Base-by-base conservation (phyloP, 37 sponge, comb jelly and placozoan genomes). In the Ianthella basta region DNA sequence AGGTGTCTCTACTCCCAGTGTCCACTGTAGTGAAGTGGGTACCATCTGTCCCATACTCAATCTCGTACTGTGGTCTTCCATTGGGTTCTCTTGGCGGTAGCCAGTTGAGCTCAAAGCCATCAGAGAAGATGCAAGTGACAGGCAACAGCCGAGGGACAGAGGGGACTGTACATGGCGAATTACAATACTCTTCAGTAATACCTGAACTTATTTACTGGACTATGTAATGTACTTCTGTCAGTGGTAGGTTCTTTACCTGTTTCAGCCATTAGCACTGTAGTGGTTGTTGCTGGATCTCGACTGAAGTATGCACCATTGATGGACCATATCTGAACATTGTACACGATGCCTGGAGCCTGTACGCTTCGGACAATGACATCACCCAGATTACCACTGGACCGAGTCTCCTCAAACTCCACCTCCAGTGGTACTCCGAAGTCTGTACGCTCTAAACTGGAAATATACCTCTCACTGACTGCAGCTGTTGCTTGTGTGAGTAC, bases 41-140 rank as follows among this genome's bases (percentile, higher is more conserved):
- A 44, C 12, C 37, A 75, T 75, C 40, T 75, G 78, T 75, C 40
- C 78, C 54, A 50, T 75, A 75, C 24, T 75, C n/a, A 36, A 75
- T 30, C n/a, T 53, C 21, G 37, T 75, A 75, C 40, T 36, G 41
- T 36, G 38, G 20, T 53, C 24, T n/a, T 75, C 78, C 78, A 75
- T 75, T 75, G 78, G 78, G 53, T 75, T 75, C 38, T 50, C 21
- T 36, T 25, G 78, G 78, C 18, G 78, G 78, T 75, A 75, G 37
- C 78, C 78, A 75, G 78, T 75, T 75, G 78, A 75, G 41, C 54
- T 75, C 78, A 40, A 75, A 50, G n/a, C 78, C 78, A 40, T 75
- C 50, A 50, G 78, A 40, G 78, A 75, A 23, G 37, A 41, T 50
- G 37, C n/a, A 2, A 36, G 78, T 75, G 78, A 75, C 78, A 19